Base-by-base conservation (phyloP, 1,140 invertebrate species). In the Melipona quadrifasciata region DNA sequence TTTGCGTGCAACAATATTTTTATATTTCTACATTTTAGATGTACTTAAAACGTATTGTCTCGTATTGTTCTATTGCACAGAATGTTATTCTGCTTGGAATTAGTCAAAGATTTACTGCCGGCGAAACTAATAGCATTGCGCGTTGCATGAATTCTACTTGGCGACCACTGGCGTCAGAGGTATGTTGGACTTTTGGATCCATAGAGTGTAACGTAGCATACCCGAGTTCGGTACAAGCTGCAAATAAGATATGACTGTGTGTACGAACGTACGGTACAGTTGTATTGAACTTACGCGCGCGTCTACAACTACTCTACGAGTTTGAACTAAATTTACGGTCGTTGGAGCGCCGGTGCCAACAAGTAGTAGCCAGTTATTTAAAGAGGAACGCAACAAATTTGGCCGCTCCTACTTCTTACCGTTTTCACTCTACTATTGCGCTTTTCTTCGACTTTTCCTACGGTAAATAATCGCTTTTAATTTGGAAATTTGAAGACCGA, bases 141-240 rank as follows among this genome's bases (percentile, higher is more conserved):
- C 16, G 68, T 71, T 47, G 24, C 10, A 57, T 21, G 14, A 21
- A 27, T 57, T 57, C 51, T 57, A 53, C 24, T 75, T 75, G 31
- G 73, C 10, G 21, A 21, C 73, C 31, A 19, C 5, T 21, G 51
- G 51, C 53, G 53, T 57, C 73, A 57, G 27, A 24, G 73, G 51
- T 47, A 57, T 57, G 53, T 75, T 57, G 73, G 21, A 75, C 53
- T 75, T 75, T 75, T 14, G 53, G 51, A 31, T 75, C 17, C 27
- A 34, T 55, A 39, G 51, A 11, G 31, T 53, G 31, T 27, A 65
- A 53, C 55, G 51, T 55, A 39, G 17, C 24, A 61, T 61, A 17
- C 12, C 39, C 24, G 53, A 34, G 73, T 74, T 39, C 12, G 31
- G n/a, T 73, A 27, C 31, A 47, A 47, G 27, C 51, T 57, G 57